phyloP scores from a whole-genome alignment of 2,888 invertebrate genomes.

The Thereva unica region DNA sequence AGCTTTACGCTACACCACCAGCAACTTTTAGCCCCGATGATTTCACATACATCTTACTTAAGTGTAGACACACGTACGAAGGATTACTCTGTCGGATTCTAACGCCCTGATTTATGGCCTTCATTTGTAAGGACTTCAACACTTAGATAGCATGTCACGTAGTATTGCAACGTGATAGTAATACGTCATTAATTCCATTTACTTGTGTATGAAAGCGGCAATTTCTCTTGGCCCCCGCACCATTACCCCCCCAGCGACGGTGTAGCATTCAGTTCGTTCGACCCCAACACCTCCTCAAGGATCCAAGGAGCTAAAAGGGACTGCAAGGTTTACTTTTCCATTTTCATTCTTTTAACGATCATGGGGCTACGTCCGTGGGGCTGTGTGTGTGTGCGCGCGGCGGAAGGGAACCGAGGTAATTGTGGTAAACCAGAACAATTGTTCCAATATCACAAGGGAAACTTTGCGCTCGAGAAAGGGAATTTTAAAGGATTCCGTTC shows the following conservation, averaged over 20 bases:
- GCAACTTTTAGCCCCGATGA: conserved; percentile 28
- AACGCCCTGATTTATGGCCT: conserved; percentile 30
- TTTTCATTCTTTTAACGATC: too few relatives aligned
- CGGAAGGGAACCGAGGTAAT: too few relatives aligned
- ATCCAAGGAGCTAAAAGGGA: too few relatives aligned
- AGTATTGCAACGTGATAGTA: conserved; percentile 32
- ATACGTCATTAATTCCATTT: conserved; percentile 33
- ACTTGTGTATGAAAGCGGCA: conserved; percentile 12
- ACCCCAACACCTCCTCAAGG: too few relatives aligned
- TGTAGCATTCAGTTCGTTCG: too few relatives aligned
- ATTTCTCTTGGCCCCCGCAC: not conserved
- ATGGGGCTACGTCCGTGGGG: too few relatives aligned
- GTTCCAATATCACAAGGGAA: too few relatives aligned
- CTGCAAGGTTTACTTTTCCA: too few relatives aligned
- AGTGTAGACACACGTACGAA: conserved; percentile 30
- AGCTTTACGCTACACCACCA: conserved; percentile 5
- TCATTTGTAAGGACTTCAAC: conserved; percentile 35
- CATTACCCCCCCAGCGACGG: not conserved
- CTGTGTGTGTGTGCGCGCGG: too few relatives aligned
- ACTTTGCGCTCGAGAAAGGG: too few relatives aligned
- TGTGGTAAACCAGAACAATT: too few relatives aligned
- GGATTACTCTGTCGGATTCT: conserved; percentile 29
- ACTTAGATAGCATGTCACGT: conserved; percentile 29
- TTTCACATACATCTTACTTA: conserved; percentile 35
- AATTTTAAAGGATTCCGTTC: too few relatives aligned